Conservation (phyloP, 1,140 invertebrate genomes). For the Bursaphelenchus mucronatus region DNA sequence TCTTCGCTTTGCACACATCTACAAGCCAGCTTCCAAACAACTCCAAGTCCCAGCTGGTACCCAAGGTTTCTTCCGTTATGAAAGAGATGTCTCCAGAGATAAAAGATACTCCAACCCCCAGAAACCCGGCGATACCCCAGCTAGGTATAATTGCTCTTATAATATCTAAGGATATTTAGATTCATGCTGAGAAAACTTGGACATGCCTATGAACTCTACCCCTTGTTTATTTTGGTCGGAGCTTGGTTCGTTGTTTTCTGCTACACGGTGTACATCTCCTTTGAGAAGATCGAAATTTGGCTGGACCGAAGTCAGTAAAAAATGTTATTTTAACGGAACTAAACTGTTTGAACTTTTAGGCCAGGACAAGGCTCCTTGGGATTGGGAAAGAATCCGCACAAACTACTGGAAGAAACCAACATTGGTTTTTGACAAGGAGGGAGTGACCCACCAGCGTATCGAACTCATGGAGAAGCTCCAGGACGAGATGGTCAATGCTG, state of each 20-base stretch:
- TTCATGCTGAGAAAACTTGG: constrained; percentile 46
- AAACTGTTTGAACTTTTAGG: constrained; percentile 26
- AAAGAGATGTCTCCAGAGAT: constrained; percentile 51
- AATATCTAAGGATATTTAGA: constrained; percentile 24
- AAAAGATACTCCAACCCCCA: constrained; percentile 45
- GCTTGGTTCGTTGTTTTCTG: constrained; percentile 50
- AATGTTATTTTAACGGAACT: neutral
- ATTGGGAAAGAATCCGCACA: constrained; percentile 40
- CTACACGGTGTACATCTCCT: constrained; percentile 45
- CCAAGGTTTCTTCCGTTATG: constrained; percentile 46
- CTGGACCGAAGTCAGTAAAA: constrained; percentile 47
- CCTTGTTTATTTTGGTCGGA: constrained; percentile 40
- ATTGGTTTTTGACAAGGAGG: constrained; percentile 37
- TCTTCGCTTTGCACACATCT: too few relatives aligned
- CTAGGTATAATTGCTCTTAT: constrained; percentile 32
- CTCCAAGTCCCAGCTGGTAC: too few relatives aligned
- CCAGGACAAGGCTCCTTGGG: constrained; percentile 40
- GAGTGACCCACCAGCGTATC: constrained; percentile 46
- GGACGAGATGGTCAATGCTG: constrained; percentile 56
- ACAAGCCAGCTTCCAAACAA: too few relatives aligned
- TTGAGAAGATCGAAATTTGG: constrained; percentile 52
- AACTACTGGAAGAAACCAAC: constrained; percentile 31
- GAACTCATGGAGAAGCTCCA: constrained; percentile 52
- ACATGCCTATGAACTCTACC: constrained; percentile 53
- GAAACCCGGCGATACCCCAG: constrained; percentile 50